Evolutionary conservation across 2,888 invertebrate genomes (phyloP).

Genomic region (Parnassius apollo): DNA sequence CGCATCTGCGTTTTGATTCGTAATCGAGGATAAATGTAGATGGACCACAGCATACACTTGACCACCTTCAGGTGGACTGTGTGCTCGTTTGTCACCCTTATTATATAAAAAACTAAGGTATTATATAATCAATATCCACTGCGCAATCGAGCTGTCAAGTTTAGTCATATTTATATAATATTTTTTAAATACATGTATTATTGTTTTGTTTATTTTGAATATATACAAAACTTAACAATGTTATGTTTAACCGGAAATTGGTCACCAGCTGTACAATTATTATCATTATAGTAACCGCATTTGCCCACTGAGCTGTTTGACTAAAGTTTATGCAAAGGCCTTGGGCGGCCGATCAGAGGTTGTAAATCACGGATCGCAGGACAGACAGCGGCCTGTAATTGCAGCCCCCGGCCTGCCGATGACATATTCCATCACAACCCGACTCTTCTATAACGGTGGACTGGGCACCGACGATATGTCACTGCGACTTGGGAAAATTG

Average conservation of each 20-base stretch:
- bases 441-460: constrained; percentile 48
- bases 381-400: constrained; percentile 59
- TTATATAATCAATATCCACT: too few species aligned
- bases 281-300: constrained; percentile 38
- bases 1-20: too few species aligned
- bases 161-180: too few species aligned
- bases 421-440: constrained; percentile 73
- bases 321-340: constrained; percentile 56
- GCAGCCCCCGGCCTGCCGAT: constrained; percentile 59
- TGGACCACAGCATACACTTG: too few species aligned
- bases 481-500: constrained; percentile 70
- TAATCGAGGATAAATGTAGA: too few species aligned
- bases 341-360: constrained; percentile 56
- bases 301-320: constrained; percentile 45
- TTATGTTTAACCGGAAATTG: constrained; percentile 17
- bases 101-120: too few species aligned
- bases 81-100: too few species aligned
- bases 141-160: too few species aligned
- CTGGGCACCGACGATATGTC: constrained; percentile 61
- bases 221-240: background rate
- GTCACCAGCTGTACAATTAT: constrained; percentile 32
- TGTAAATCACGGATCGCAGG: constrained; percentile 62
- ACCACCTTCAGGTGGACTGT: too few species aligned
- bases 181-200: too few species aligned
- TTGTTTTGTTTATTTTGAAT: too few species aligned